Evolutionary conservation across 1,140 invertebrate genomes (phyloP).

Genomic region (Belonocnema kinseyi): DNA sequence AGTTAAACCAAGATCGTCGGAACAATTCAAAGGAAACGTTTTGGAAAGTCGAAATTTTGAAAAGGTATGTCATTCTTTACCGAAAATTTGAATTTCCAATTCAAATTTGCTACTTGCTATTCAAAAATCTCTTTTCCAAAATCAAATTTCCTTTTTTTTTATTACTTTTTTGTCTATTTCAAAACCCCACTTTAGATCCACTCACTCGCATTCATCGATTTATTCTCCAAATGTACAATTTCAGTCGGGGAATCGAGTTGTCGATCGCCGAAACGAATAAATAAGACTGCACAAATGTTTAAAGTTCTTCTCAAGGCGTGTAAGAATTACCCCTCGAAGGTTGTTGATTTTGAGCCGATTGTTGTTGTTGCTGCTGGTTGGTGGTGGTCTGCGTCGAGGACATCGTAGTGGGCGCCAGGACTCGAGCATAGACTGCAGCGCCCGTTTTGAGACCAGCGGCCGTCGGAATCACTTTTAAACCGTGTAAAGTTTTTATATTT

Average conservation of each 20-base stretch:
- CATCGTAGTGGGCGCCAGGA: constrained; percentile 70
- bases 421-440: constrained; percentile 69
- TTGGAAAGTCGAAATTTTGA: constrained; percentile 11
- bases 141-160: not conserved
- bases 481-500: constrained; percentile 82
- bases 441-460: constrained; percentile 71
- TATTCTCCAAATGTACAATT: not conserved
- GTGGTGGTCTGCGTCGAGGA: constrained; percentile 60
- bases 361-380: constrained; percentile 54
- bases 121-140: constrained; percentile 12
- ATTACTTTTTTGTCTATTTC: too few species aligned
- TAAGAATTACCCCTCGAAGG: constrained; percentile 10
- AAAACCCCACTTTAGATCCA: not conserved
- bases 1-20: constrained; percentile 26
- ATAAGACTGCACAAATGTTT: not conserved
- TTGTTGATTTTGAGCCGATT: constrained; percentile 37
- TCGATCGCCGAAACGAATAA: not conserved
- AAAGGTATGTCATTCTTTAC: not conserved
- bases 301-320: not conserved
- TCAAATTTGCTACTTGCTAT: not conserved
- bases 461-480: constrained; percentile 81
- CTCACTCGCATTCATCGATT: not conserved
- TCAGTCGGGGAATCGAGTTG: not conserved
- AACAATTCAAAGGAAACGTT: constrained; percentile 25
- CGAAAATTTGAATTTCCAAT: not conserved